Evolutionary conservation across 2,113 vertebrate genomes (phyloP), one percentile per base, ranked within the genome.

Genomic region (Athene noctua): DNA sequence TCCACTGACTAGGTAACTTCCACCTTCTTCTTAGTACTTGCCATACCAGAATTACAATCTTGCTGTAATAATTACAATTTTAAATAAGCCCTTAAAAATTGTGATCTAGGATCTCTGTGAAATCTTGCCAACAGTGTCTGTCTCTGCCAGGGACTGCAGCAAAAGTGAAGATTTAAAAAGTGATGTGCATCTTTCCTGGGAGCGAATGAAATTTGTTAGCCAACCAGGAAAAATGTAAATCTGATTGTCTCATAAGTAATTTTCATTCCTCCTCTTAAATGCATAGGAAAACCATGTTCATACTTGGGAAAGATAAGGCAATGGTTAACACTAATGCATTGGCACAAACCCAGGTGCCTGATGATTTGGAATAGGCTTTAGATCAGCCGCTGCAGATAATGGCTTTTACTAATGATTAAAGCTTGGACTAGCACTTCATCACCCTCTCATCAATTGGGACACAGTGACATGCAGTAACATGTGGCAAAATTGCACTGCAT

Each of bases 1-100:
- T 97, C 99, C 99, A 89, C 97, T 99, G 97, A 99, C 98, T 94
- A 99, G 99, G 99, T 99, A 98, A 97, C 19, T 94, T 92, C 38
- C 18, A 83, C 34, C 36, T 65, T 93, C 46, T 94, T 85, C 66
- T 65, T 61, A 86, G 59, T 89, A 87, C 55, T 82, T 74, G 42
- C 46, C 34, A 15, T 77, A 70, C 65, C 61, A 92, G 84, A 95
- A 86, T 51, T 55, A 6, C 74, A 81, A 30, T 84, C 61, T 86
- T 70, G 49, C 49, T 87, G 30, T 89, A 94, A 77, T 23, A 73
- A 92, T 88, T 92, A 72, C 4, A 78, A 26, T 88, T 96, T 88
- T 88, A 91, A 91, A 83, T 91, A 91, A 94, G 57, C 65, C 32
- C 42, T 84, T 92, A 70, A 89, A 95, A 94, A 59, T 38, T 54